Evolutionary conservation across 2,888 invertebrate genomes (phyloP).

Genomic region (Gisinianus flammeolus): DNA sequence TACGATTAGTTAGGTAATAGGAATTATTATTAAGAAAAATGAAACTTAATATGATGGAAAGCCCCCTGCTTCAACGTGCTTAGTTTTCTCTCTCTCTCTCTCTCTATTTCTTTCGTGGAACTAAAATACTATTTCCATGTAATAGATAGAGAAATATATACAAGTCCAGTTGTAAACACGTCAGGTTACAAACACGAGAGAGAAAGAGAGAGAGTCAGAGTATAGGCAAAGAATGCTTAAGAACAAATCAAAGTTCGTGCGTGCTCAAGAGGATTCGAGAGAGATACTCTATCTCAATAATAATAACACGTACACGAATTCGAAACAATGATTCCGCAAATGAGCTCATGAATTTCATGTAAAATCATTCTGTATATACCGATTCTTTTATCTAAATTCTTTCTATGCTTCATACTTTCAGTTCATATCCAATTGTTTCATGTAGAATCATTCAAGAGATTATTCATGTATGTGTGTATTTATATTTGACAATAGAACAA

Average conservation of each 20-base stretch:
- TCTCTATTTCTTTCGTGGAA: too few species aligned
- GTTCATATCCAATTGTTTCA: too few species aligned
- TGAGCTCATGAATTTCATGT: constrained; percentile 31
- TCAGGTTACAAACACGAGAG: not conserved
- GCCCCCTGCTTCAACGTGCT: not conserved
- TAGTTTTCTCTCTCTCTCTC: not conserved
- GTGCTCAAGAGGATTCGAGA: constrained; percentile 18
- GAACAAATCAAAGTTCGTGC: constrained; percentile 30
- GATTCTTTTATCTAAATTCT: not conserved
- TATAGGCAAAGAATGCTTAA: too few species aligned
- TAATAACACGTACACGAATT: constrained; percentile 21
- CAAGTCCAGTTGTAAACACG: constrained; percentile 7
- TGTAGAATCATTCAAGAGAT: too few species aligned
- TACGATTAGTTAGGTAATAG: not conserved
- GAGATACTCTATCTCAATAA: not conserved
- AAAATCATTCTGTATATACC: constrained; percentile 10
- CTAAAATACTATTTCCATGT: not conserved
- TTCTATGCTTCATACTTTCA: too few species aligned
- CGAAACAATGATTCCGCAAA: constrained; percentile 29
- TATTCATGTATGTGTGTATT: not conserved
- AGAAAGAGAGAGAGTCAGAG: constrained; percentile 16
- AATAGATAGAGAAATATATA: constrained; percentile 2
- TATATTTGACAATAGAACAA: too few species aligned
- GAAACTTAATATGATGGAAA: constrained; percentile 16
- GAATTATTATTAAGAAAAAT: not conserved